Conservation (phyloP, 2,113 vertebrate genomes). For the Odocoileus hemionus region DNA sequence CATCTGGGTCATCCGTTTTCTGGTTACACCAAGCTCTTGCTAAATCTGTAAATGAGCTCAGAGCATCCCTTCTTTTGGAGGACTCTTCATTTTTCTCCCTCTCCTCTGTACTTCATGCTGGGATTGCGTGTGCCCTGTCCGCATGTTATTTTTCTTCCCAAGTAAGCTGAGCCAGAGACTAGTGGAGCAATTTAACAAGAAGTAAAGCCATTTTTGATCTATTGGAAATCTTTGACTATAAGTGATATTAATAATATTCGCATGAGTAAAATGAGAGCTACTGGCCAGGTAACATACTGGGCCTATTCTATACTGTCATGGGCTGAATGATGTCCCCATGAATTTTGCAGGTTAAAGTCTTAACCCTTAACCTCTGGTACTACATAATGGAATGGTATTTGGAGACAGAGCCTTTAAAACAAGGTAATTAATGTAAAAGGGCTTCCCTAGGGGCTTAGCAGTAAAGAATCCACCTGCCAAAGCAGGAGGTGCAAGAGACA, state of each 20-base stretch:
- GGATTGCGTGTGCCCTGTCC: neutral
- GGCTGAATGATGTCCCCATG: neutral
- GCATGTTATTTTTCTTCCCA: constrained; percentile 13
- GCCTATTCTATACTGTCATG: neutral
- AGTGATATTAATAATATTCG: neutral
- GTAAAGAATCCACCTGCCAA: neutral
- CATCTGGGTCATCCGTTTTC: constrained; percentile 25
- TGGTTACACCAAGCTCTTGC: neutral
- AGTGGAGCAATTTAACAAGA: neutral
- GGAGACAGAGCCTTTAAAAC: neutral
- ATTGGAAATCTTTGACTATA: constrained; percentile 20
- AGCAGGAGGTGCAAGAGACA: neutral
- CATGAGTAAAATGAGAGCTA: neutral
- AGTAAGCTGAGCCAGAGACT: neutral
- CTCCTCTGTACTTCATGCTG: neutral
- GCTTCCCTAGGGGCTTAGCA: neutral
- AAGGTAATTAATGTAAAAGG: neutral
- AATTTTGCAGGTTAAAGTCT: neutral
- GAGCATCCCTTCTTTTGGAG: neutral
- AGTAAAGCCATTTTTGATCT: constrained; percentile 16
- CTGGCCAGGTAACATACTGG: neutral
- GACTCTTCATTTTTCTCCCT: neutral
- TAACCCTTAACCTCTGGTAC: neutral
- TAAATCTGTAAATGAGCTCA: constrained; percentile 41
- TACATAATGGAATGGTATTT: neutral